Percentiles rank a stretch among this genome's conserved stretches.
Evolutionary conservation across 1,140 invertebrate species (phyloP).

Genomic region (Procambarus clarkii): DNA sequence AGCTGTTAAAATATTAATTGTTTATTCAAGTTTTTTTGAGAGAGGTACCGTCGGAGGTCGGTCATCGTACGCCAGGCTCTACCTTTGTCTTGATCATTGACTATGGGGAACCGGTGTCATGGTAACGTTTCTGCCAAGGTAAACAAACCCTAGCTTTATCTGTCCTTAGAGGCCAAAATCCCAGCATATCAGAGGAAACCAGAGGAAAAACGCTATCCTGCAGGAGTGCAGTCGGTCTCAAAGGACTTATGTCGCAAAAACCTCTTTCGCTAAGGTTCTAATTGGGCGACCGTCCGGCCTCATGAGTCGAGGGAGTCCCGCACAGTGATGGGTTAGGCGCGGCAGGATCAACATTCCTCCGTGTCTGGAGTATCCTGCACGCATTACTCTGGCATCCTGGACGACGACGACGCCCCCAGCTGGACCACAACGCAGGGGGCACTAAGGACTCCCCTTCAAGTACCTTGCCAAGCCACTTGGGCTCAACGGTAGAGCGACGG

Average conservation of each 20-base stretch:
- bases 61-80: slow-evolving; percentile 4
- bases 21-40: not conserved
- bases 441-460: too few species aligned
- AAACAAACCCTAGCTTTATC: not conserved
- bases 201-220: slow-evolving; percentile 25
- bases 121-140: not conserved
- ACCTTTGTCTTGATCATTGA: slow-evolving; percentile 33
- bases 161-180: not conserved
- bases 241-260: not conserved
- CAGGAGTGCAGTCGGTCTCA: not conserved
- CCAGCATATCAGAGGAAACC: not conserved
- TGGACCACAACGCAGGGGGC: too few species aligned
- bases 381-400: too few species aligned
- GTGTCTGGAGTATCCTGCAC: slow-evolving; percentile 2
- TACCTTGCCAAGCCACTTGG: too few species aligned
- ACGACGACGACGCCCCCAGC: too few species aligned
- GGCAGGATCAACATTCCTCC: not conserved
- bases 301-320: not conserved
- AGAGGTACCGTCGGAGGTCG: not conserved
- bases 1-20: not conserved
- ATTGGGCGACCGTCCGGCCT: not conserved
- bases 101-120: slow-evolving; percentile 32
- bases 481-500: too few species aligned
- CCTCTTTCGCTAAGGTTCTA: not conserved
- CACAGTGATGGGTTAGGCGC: not conserved